Evolutionary conservation across 2,113 vertebrate species (phyloP).

Genomic region (Charadrius vociferus): DNA sequence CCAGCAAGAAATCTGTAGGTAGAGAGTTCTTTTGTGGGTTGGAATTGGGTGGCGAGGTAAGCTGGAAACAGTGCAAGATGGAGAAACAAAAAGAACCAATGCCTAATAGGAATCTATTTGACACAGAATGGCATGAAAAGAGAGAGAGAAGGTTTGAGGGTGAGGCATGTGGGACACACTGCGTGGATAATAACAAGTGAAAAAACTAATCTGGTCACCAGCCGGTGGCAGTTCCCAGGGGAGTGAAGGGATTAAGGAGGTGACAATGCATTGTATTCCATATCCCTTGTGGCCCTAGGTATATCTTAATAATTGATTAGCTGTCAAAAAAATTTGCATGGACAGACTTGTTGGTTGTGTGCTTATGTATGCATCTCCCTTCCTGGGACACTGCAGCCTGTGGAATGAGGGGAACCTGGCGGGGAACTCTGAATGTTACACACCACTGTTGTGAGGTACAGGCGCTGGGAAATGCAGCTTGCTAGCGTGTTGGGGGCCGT

Average conservation of each 20-base stretch:
- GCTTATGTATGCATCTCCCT: too few species aligned
- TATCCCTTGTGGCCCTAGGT: not conserved
- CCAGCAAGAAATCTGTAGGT: not conserved
- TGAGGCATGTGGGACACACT: fast-evolving
- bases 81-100: not conserved
- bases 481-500: fast-evolving
- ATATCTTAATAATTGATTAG: not conserved
- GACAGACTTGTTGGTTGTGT: not conserved
- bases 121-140: not conserved
- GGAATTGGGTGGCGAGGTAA: too few species aligned
- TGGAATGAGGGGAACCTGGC: not conserved
- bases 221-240: not conserved
- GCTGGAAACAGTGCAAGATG: not conserved
- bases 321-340: not conserved
- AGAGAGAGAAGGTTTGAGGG: not conserved
- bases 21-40: not conserved
- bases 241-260: not conserved
- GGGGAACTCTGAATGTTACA: not conserved
- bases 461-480: fast-evolving
- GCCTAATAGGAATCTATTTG: not conserved
- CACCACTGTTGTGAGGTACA: fast-evolving
- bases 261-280: not conserved
- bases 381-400: too few species aligned
- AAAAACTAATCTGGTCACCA: not conserved
- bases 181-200: not conserved